Conservation (phyloP, 2,888 invertebrate species). For the Lasioglossum malachurum region DNA sequence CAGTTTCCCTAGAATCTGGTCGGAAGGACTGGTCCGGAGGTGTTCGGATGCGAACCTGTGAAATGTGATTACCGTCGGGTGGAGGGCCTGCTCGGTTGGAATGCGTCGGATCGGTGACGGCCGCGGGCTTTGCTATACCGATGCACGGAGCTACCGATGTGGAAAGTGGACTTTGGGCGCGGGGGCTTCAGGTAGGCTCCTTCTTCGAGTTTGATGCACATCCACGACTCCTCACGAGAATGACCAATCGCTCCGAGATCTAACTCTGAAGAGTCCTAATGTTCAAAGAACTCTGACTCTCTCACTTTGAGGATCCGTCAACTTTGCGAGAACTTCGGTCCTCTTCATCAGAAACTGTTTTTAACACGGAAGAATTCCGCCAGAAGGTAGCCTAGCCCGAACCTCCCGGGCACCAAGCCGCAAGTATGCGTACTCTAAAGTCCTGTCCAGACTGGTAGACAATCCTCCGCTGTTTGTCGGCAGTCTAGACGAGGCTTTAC, state of each 20-base stretch:
- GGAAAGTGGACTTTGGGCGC: background rate
- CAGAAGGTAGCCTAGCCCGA: background rate
- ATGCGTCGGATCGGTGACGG: background rate
- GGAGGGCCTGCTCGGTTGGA: background rate
- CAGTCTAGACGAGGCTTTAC: background rate
- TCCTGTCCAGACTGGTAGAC: background rate
- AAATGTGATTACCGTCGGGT: slow-evolving; percentile 11
- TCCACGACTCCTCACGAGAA: background rate
- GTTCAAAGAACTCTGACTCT: background rate
- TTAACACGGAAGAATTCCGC: background rate
- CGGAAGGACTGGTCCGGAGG: slow-evolving; percentile 2
- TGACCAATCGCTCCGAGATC: background rate
- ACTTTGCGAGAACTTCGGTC: background rate
- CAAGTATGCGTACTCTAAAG: too few relatives aligned
- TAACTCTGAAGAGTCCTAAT: background rate
- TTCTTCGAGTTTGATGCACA: background rate
- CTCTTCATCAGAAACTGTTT: background rate
- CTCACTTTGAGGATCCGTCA: background rate
- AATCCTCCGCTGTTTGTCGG: too few relatives aligned
- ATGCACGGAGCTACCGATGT: background rate
- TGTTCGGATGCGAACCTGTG: slow-evolving; percentile 1
- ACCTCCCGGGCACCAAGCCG: background rate
- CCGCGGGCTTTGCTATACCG: background rate
- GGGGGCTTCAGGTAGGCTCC: background rate
- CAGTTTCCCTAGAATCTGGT: slow-evolving; percentile 47